Evolutionary conservation across 1,140 invertebrate genomes (phyloP).

Genomic region (Harpegnathos saltator): DNA sequence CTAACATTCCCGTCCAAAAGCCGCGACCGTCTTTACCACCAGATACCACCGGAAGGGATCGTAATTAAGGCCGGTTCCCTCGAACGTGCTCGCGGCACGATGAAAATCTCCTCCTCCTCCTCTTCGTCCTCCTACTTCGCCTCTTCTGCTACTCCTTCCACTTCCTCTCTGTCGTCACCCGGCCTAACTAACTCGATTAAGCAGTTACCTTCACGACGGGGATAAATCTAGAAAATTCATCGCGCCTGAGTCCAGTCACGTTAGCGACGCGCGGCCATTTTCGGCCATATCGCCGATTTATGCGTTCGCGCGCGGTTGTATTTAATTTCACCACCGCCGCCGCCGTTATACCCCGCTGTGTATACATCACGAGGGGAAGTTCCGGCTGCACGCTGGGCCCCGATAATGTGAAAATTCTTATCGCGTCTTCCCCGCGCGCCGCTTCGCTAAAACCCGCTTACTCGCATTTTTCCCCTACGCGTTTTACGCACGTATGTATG

Average conservation of each 20-base stretch:
- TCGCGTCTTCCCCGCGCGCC: too few relatives aligned
- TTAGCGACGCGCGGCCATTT: not conserved
- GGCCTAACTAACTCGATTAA: slow-evolving; percentile 68
- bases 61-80: slow-evolving; percentile 66
- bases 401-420: too few relatives aligned
- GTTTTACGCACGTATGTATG: not conserved
- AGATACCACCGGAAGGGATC: slow-evolving; percentile 67
- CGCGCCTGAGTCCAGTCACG: slow-evolving; percentile 48
- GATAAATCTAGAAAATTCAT: slow-evolving; percentile 73
- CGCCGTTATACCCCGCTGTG: not conserved
- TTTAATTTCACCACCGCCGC: slow-evolving; percentile 38
- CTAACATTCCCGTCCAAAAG: slow-evolving; percentile 61
- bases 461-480: not conserved
- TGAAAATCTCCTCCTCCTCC: slow-evolving; percentile 63
- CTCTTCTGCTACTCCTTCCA: too few relatives aligned
- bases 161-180: not conserved
- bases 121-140: too few relatives aligned
- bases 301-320: not conserved
- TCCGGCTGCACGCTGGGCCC: too few relatives aligned
- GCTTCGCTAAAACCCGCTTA: too few relatives aligned
- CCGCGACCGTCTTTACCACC: slow-evolving; percentile 60
- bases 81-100: slow-evolving; percentile 59
- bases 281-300: slow-evolving; percentile 44
- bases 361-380: too few relatives aligned
- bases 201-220: slow-evolving; percentile 56